A percentile compares a stretch with the other conserved stretches of the same genome.
Evolutionary conservation across 2,888 invertebrate species (phyloP).

Genomic region (Agrochola litura): DNA sequence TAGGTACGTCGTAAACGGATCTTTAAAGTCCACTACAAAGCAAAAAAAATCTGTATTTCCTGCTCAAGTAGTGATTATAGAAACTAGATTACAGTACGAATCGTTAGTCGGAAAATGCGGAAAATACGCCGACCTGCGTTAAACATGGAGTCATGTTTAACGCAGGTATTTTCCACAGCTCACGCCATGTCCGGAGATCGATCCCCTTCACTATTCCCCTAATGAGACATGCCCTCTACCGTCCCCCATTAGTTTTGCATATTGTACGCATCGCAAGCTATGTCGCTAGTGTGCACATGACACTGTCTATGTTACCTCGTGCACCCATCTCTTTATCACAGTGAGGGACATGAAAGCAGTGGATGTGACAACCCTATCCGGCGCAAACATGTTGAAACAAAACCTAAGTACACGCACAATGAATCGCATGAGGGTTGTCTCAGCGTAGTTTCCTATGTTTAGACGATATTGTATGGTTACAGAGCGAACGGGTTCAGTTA

Average conservation of each 20-base stretch:
- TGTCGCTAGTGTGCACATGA: constrained; percentile 66
- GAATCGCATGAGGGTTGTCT: constrained; percentile 54
- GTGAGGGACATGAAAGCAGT: constrained; percentile 62
- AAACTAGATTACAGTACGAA: constrained; percentile 14
- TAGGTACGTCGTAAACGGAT: constrained; percentile 57
- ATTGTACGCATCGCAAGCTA: constrained; percentile 60
- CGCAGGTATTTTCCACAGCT: constrained; percentile 12
- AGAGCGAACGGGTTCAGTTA: constrained; percentile 16
- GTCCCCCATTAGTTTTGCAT: constrained; percentile 49
- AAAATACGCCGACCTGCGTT: too few relatives aligned
- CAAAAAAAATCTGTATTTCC: constrained; percentile 37
- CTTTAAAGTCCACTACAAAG: constrained; percentile 38
- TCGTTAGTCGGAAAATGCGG: too few relatives aligned
- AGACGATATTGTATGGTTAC: constrained; percentile 19
- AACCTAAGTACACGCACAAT: constrained; percentile 56
- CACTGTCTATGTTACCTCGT: constrained; percentile 75
- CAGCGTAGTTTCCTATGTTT: constrained; percentile 49
- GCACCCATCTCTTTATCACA: constrained; percentile 71
- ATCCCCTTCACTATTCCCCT: constrained; percentile 61
- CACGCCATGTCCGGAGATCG: constrained; percentile 51
- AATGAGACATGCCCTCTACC: constrained; percentile 46
- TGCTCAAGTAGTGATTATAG: constrained; percentile 23
- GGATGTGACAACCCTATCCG: constrained; percentile 64
- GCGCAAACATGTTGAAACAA: constrained; percentile 56
- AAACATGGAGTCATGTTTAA: too few relatives aligned